Base-by-base conservation (phyloP, 2,113 vertebrate genomes). In the Peromyscus leucopus region DNA sequence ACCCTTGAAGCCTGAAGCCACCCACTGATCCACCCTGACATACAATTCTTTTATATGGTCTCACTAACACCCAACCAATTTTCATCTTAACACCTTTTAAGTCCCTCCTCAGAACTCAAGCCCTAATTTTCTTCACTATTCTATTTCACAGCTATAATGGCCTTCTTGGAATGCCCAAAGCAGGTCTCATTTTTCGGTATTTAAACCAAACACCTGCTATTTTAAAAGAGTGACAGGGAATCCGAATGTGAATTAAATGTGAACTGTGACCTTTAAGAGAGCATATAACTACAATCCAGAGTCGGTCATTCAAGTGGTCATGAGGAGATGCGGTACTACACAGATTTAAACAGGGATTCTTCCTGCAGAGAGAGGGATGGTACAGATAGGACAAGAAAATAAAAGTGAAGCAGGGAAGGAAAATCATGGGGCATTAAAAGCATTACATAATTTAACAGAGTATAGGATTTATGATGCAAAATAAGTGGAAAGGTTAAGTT, bases 241-340 rank as follows among this genome's bases (percentile, higher is more conserved):
- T 59, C 83, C 39, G 31, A 95, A 95, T 48, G 91, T 63, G 61
- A 88, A 94, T 72, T 63, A 84, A 96, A 89, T 33, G 3, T 84
- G 33, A 65, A 72, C 36, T n/a, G 78, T 83, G 90, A 78, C 16
- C 42, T 57, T 33, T 61, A 88, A 91, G 71, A 91, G 33, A 55
- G 65, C 21, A 84, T n/a, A 48, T 67, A 80, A 72, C 17, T 90
- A 71, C 2, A 86, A 74, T n/a, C 93, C 28, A 48, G 78, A 89
- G 36, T 51, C 76, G 71, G 59, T 83, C 59, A 7, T 8, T 57
- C 36, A 21, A 71, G 33, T 19, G 11, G 46, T 76, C 80, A 48
- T 1, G n/a, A 91, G 55, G n/a, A 95, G 19, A 79, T 42, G 59
- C 2, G 78, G 63, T 11, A 84, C 72, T 31, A 36, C 17, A 51